phyloP scores from a whole-genome alignment of 2,888 invertebrate genomes.

The Ceratothoa steindachneri region DNA sequence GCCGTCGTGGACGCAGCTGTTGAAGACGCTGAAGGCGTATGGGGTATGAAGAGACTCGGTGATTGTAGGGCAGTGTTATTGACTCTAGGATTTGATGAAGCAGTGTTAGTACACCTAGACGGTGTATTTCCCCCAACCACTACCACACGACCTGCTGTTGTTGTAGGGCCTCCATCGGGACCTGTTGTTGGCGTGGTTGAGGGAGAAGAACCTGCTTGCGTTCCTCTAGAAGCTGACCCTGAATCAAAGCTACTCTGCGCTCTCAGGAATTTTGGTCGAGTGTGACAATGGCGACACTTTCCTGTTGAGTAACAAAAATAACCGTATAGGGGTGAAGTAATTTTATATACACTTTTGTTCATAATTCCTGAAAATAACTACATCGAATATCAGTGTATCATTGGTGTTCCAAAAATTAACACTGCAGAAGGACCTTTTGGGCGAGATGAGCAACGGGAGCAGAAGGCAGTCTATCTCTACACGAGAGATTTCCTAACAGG shows the following conservation, averaged over 20 bases:
- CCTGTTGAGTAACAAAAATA: conserved; percentile 5
- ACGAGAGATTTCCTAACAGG: too few relatives aligned
- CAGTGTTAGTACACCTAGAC: not conserved
- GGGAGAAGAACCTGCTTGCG: not conserved
- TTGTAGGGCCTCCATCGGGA: not conserved
- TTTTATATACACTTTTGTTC: too few relatives aligned
- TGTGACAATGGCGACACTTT: conserved; percentile 32
- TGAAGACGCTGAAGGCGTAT: not conserved
- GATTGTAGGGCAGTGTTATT: not conserved
- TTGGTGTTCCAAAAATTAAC: too few relatives aligned
- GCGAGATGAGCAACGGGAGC: too few relatives aligned
- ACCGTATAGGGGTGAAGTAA: too few relatives aligned
- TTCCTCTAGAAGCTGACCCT: conserved; percentile 7
- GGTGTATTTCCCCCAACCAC: not conserved
- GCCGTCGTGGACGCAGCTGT: not conserved
- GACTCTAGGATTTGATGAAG: not conserved
- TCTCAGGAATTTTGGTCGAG: conserved; percentile 28
- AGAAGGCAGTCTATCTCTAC: too few relatives aligned
- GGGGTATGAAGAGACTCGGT: not conserved
- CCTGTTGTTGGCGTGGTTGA: conserved; percentile 3
- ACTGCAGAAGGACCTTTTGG: too few relatives aligned
- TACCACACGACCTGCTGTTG: not conserved
- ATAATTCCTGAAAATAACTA: too few relatives aligned
- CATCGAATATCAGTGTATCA: too few relatives aligned
- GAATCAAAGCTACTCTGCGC: conserved; percentile 34